phyloP scores from a whole-genome alignment of 2,888 invertebrate species.

The Mythimna impura region DNA sequence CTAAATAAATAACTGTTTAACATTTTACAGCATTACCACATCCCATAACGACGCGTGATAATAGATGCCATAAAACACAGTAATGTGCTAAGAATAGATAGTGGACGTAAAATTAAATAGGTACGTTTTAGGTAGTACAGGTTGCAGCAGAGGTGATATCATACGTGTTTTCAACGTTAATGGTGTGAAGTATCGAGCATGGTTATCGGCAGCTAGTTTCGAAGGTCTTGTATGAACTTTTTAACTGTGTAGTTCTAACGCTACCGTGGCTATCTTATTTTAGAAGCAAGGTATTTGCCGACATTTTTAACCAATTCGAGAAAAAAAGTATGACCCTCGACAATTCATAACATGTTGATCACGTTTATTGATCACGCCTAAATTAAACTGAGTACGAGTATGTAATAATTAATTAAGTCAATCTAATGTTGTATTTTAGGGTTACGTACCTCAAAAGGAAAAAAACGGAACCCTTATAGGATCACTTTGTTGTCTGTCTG shows the following conservation, averaged over 20 bases:
- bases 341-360: too few relatives aligned
- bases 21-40: slow-evolving; percentile 81
- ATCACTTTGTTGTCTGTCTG: too few relatives aligned
- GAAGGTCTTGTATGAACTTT: slow-evolving; percentile 8
- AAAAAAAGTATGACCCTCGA: too few relatives aligned
- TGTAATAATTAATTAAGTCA: too few relatives aligned
- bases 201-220: slow-evolving; percentile 30
- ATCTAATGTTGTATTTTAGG: too few relatives aligned
- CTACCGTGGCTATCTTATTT: slow-evolving; percentile 11
- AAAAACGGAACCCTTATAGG: too few relatives aligned
- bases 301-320: too few relatives aligned
- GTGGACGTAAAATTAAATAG: slow-evolving; percentile 45
- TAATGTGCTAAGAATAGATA: slow-evolving; percentile 57
- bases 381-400: too few relatives aligned
- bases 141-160: slow-evolving; percentile 43
- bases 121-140: slow-evolving; percentile 30
- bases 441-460: too few relatives aligned
- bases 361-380: too few relatives aligned
- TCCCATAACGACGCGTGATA: slow-evolving; percentile 81
- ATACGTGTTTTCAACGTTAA: slow-evolving; percentile 36
- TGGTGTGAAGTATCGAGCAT: slow-evolving; percentile 39
- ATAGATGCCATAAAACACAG: slow-evolving; percentile 71
- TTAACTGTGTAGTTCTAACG: slow-evolving; percentile 13
- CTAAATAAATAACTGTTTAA: slow-evolving; percentile 82
- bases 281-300: background rate